These are phyloP conservation scores for Lucifuga dentata DNA, from an alignment of 2,113 vertebrate genomes.

Conservation along the genomic window DNA sequence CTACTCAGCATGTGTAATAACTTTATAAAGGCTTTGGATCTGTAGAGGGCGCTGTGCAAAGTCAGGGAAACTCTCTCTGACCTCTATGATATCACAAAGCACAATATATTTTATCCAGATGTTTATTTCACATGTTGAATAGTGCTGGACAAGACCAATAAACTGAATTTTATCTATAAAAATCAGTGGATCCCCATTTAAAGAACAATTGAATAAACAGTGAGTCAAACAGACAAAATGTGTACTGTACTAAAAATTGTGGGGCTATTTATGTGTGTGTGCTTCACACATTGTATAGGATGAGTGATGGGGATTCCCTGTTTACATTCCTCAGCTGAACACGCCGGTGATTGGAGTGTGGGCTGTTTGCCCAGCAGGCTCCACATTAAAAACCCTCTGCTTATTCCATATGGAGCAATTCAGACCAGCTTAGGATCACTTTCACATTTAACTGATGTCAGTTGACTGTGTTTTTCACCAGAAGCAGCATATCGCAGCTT, in stretches of 20 bases:
- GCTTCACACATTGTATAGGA: conserved; percentile 36
- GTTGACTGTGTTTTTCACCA: conserved; percentile 7
- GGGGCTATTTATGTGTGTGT: conserved; percentile 4
- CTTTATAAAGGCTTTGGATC: too few relatives aligned
- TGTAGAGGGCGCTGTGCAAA: too few relatives aligned
- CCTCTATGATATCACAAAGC: too few relatives aligned
- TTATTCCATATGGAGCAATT: conserved; percentile 33
- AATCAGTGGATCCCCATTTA: background rate
- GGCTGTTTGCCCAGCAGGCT: conserved; percentile 51
- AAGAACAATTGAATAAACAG: conserved; percentile 31
- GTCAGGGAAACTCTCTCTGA: too few relatives aligned
- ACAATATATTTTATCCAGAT: background rate
- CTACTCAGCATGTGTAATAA: too few relatives aligned
- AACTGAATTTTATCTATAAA: too few relatives aligned
- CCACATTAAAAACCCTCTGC: conserved; percentile 53
- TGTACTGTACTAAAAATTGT: conserved; percentile 12
- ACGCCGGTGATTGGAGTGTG: conserved; percentile 48
- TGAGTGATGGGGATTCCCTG: conserved; percentile 80
- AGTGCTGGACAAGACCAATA: too few relatives aligned
- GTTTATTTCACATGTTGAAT: too few relatives aligned
- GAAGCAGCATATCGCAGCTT: background rate
- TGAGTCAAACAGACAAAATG: conserved; percentile 20
- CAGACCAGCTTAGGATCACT: conserved; percentile 27
- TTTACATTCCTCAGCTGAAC: conserved; percentile 71
- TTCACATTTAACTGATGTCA: conserved; percentile 16